A percentile compares a stretch with the other conserved stretches of the same genome.
phyloP scores from a whole-genome alignment of 2,797 vertebrate genomes.

The Pteropus rufus region DNA sequence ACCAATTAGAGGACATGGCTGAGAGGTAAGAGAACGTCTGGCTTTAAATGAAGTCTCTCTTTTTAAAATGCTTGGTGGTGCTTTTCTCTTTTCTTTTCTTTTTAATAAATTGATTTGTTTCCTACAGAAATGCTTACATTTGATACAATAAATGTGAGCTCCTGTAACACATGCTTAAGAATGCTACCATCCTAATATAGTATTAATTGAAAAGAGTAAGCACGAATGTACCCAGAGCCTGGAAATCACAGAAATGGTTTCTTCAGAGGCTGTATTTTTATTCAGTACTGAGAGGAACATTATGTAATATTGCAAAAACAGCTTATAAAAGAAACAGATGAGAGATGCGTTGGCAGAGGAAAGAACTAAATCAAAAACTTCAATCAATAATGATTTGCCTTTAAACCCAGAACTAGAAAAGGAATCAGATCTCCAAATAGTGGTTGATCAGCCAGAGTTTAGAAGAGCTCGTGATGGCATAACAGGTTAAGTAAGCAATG shows the following conservation, averaged over 20 bases:
- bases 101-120: not conserved
- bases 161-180: constrained; percentile 23
- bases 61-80: constrained; percentile 30
- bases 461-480: constrained; percentile 47
- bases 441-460: constrained; percentile 26
- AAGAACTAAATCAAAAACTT: constrained; percentile 68
- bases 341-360: constrained; percentile 76
- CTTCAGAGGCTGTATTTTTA: constrained; percentile 66
- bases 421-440: constrained; percentile 35
- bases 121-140: constrained; percentile 7
- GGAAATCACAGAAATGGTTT: constrained; percentile 55
- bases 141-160: constrained; percentile 7
- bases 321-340: constrained; percentile 70
- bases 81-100: constrained; percentile 46
- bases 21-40: constrained; percentile 88
- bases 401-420: constrained; percentile 55
- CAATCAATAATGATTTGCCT: constrained; percentile 50
- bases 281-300: constrained; percentile 74
- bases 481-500: constrained; percentile 60
- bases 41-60: constrained; percentile 32
- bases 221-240: constrained; percentile 53
- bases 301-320: constrained; percentile 80
- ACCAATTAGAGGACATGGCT: constrained; percentile 98
- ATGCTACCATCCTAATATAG: constrained; percentile 28
- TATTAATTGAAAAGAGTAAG: constrained; percentile 51